These are phyloP conservation scores for Nomada lathburiana DNA, from an alignment of 2,888 invertebrate species.

Conservation along the genomic window DNA sequence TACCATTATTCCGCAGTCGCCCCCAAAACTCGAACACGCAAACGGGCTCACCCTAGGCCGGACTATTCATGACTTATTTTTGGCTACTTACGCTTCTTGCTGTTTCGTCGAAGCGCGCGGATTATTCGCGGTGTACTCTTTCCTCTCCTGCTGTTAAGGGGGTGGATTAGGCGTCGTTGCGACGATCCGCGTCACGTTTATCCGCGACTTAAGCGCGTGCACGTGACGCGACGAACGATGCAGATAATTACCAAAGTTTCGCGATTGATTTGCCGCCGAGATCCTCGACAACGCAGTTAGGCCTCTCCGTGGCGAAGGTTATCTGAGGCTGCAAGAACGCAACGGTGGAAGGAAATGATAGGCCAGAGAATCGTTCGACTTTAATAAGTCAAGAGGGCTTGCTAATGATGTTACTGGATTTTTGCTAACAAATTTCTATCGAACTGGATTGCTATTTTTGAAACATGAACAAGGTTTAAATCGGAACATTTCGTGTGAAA, in stretches of 20 bases:
- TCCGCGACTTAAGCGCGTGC: conserved; percentile 17
- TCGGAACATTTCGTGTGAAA: no score
- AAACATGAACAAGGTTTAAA: background rate
- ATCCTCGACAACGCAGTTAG: conserved; percentile 58
- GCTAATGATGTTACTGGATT: background rate
- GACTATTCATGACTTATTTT: background rate
- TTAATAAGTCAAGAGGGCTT: background rate
- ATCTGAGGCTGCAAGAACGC: conserved; percentile 61
- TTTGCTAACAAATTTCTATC: background rate
- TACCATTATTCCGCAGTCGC: background rate
- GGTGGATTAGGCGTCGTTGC: conserved; percentile 56
- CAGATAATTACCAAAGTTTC: conserved; percentile 74
- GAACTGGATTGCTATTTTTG: background rate
- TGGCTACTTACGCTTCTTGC: conserved; percentile 70
- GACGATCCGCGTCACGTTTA: conserved; percentile 17
- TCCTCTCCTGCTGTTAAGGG: conserved; percentile 58
- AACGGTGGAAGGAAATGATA: background rate
- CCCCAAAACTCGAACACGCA: conserved; percentile 44
- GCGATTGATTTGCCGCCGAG: conserved; percentile 36
- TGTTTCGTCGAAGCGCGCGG: conserved; percentile 73
- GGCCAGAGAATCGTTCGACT: background rate
- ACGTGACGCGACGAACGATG: conserved; percentile 42
- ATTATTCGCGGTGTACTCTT: conserved; percentile 76
- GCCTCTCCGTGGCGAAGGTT: conserved; percentile 67
- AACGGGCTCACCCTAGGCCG: background rate